Evolutionary conservation across 2,888 invertebrate genomes (phyloP).

Genomic region (Dromius quadrimaculatus): DNA sequence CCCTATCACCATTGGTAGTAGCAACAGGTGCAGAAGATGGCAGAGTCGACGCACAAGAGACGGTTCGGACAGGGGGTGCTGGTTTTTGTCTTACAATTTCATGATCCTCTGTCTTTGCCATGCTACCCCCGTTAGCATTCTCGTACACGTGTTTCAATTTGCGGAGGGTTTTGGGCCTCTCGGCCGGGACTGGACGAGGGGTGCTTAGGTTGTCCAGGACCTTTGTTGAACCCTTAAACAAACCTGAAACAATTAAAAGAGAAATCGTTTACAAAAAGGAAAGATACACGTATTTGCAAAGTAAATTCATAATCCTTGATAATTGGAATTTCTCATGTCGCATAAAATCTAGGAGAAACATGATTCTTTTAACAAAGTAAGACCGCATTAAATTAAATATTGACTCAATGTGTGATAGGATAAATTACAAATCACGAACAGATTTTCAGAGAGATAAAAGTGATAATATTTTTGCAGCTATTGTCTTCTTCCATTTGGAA

Average conservation of each 20-base stretch:
- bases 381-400: too few species aligned
- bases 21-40: constrained; percentile 58
- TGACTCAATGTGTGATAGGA: too few species aligned
- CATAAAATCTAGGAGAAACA: too few species aligned
- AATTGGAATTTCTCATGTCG: too few species aligned
- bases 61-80: constrained; percentile 37
- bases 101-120: constrained; percentile 59
- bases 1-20: constrained; percentile 62
- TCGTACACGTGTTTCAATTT: constrained; percentile 82
- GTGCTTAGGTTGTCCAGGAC: constrained; percentile 74
- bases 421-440: too few species aligned
- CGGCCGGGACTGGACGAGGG: constrained; percentile 72
- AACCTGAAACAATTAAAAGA: constrained; percentile 70
- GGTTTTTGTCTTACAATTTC: constrained; percentile 59
- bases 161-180: constrained; percentile 81
- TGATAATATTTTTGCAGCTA: too few species aligned
- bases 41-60: constrained; percentile 43
- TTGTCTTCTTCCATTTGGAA: neutral
- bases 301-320: too few species aligned
- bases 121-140: constrained; percentile 64
- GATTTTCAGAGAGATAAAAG: too few species aligned
- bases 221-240: constrained; percentile 85
- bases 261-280: neutral
- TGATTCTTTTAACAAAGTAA: too few species aligned
- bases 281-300: neutral